phyloP scores from a whole-genome alignment of 2,888 invertebrate genomes.

The Lysandra coridon region DNA sequence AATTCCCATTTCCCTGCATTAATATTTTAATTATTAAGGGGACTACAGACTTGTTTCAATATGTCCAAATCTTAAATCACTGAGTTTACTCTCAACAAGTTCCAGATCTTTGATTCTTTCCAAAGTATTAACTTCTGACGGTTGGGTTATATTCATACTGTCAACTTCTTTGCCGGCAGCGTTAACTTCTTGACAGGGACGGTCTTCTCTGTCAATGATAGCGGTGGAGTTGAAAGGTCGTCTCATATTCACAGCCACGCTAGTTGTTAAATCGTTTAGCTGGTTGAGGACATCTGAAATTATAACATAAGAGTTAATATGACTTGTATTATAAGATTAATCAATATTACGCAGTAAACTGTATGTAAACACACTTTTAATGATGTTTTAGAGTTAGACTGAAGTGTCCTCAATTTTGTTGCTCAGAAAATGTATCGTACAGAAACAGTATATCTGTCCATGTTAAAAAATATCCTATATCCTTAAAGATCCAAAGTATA shows the following conservation, averaged over 20 bases:
- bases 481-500: too few relatives aligned
- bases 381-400: too few relatives aligned
- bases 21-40: background rate
- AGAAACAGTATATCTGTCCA: too few relatives aligned
- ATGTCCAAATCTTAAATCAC: conserved; percentile 57
- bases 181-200: conserved; percentile 43
- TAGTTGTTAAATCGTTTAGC: conserved; percentile 61
- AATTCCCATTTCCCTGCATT: background rate
- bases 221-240: conserved; percentile 40
- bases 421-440: too few relatives aligned
- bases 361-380: too few relatives aligned
- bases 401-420: too few relatives aligned
- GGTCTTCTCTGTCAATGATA: conserved; percentile 32
- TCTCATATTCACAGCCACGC: conserved; percentile 46
- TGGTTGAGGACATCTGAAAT: conserved; percentile 67
- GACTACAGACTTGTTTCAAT: conserved; percentile 64
- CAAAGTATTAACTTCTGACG: conserved; percentile 63
- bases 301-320: background rate
- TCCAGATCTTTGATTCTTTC: conserved; percentile 72
- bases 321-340: too few relatives aligned
- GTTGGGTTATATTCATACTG: conserved; percentile 52
- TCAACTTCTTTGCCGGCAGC: conserved; percentile 52
- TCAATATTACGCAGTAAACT: too few relatives aligned
- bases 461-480: too few relatives aligned
- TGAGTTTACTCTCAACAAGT: conserved; percentile 65